Conservation (phyloP, 2,797 vertebrate species). For the Anguilla anguilla region DNA sequence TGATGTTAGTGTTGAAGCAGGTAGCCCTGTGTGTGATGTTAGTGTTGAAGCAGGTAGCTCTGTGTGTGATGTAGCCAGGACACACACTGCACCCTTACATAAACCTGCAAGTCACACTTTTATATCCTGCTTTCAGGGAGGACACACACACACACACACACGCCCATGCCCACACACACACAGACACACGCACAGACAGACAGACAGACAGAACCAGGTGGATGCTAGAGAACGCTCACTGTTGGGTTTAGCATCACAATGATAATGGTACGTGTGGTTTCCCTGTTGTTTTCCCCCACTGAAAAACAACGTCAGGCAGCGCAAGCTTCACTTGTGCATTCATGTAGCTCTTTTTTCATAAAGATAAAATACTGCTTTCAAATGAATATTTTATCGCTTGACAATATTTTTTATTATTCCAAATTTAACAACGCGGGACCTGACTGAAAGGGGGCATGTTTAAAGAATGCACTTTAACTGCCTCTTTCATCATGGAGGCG, state of each 20-base stretch:
- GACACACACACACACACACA: not conserved
- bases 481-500: not conserved
- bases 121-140: not conserved
- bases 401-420: not conserved
- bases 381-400: conserved; percentile 1
- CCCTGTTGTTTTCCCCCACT: not conserved
- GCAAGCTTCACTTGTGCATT: not conserved
- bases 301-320: not conserved
- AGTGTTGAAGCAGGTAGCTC: not conserved
- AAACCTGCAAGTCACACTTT: not conserved
- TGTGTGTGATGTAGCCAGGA: not conserved
- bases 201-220: too few relatives aligned
- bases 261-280: not conserved
- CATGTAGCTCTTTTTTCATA: not conserved
- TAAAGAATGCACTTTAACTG: not conserved
- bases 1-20: not conserved
- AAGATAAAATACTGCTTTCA: not conserved
- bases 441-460: not conserved
- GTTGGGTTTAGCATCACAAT: not conserved
- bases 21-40: not conserved
- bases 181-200: conserved; percentile 14
- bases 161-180: too few relatives aligned
- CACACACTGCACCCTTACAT: not conserved
- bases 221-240: not conserved
- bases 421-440: not conserved